Evolutionary conservation across 2,888 invertebrate genomes (phyloP), one percentile per base, ranked within the genome.

Genomic region (Noctuana brunneofusca): DNA sequence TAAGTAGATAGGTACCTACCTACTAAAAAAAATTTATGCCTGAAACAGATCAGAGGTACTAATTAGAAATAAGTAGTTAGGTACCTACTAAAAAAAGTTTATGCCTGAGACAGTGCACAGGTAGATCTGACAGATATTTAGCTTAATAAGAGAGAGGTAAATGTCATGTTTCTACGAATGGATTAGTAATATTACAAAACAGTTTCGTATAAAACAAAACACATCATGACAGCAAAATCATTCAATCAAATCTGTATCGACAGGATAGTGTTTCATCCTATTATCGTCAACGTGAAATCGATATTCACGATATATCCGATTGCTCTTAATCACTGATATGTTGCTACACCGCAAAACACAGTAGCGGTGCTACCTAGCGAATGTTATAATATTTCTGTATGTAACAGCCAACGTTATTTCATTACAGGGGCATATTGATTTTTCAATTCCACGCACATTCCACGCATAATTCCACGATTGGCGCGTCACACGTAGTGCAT

Each of bases 261-360:
- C 41, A 32, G 62, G 55, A 38, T 62, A 62, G 46, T 16, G 49
- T 62, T 62, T 62, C 62, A 62, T 62, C 62, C 49, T 62, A 62
- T 55, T 56, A 62, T 62, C 55, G 62, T 55, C 55, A 38, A 50
- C 49, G 55, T 27, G 62, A 56, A 62, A 62, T 41, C 30, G 62
- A 62, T 62, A 55, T 58, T 14, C 38, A 58, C 38, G 48, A 54
- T 22, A 49, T 55, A 62, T 62, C 55, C 62, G 55, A 62, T 62
- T 62, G 38, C 55, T 55, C 12, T 49, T 62, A 55, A 62, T 54
- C 62, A 55, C 24, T 12, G 38, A 55, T 49, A 57, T 49, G 46
- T 57, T 57, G 18, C 57, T 6, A 62, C 41, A 62, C 62, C 55
- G 38, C 62, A 62, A 62, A 62, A 35, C 54, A 54, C 62, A 62